Evolutionary conservation across 2,888 invertebrate genomes (phyloP).

Genomic region (Mythimna loreyi): DNA sequence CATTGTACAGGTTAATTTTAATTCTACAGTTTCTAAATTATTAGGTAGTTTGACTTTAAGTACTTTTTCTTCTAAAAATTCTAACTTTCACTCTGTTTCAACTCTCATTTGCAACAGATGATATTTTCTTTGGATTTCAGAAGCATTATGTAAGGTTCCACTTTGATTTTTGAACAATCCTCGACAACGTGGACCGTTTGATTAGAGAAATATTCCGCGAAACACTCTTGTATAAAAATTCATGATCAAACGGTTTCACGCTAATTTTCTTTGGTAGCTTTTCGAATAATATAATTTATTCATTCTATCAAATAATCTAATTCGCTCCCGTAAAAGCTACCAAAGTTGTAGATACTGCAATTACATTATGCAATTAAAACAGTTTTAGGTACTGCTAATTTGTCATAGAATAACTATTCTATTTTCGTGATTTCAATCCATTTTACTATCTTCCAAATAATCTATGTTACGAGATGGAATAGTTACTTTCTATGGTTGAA

Average conservation of each 20-base stretch:
- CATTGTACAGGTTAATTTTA: conserved; percentile 72
- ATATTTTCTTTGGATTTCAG: conserved; percentile 83
- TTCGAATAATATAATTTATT: conserved; percentile 23
- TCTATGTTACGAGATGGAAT: conserved; percentile 60
- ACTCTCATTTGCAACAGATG: conserved; percentile 85
- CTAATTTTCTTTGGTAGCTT: conserved; percentile 74
- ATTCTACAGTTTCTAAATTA: conserved; percentile 65
- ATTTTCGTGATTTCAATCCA: conserved; percentile 3
- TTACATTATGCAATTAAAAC: conserved; percentile 74
- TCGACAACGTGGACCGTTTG: conserved; percentile 72
- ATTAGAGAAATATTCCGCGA: conserved; percentile 61
- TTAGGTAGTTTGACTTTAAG: conserved; percentile 63
- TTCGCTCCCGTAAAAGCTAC: conserved; percentile 69
- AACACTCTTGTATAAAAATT: conserved; percentile 58
- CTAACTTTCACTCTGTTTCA: conserved; percentile 82
- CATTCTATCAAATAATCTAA: neutral
- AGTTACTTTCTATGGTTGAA: conserved; percentile 73
- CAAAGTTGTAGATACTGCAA: conserved; percentile 78
- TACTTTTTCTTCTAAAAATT: conserved; percentile 70
- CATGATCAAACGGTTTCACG: conserved; percentile 71
- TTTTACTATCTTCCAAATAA: neutral
- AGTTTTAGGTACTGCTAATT: conserved; percentile 73
- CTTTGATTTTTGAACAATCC: conserved; percentile 75
- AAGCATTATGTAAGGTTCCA: conserved; percentile 82
- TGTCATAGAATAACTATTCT: conserved; percentile 69